Conservation (phyloP, 2,797 vertebrate species). For the Gallirallus australis region DNA sequence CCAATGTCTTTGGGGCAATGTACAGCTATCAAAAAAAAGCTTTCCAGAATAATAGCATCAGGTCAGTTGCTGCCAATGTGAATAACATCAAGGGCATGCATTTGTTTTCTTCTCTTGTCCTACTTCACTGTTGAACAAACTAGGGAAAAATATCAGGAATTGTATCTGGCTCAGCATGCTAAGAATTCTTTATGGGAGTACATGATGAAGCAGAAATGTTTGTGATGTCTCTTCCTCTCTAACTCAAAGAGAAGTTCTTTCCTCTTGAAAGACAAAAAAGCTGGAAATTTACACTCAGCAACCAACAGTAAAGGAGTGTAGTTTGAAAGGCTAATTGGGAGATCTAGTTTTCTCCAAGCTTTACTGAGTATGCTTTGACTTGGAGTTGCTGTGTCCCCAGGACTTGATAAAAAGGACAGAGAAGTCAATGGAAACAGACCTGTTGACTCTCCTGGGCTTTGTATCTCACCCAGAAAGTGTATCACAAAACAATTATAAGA, state of each 20-base stretch:
- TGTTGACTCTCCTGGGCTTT: conserved; percentile 23
- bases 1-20: conserved; percentile 25
- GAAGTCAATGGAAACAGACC: background rate
- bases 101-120: conserved; percentile 10
- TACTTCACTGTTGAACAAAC: background rate
- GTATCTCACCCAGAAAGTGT: background rate
- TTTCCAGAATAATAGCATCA: background rate
- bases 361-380: background rate
- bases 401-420: background rate
- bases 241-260: background rate
- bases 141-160: background rate
- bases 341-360: background rate
- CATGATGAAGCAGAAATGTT: background rate
- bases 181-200: background rate
- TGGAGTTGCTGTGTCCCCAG: background rate
- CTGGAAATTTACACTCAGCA: background rate
- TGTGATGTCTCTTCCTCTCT: background rate
- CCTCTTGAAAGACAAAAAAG: background rate
- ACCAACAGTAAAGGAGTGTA: background rate
- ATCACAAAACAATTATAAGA: conserved; percentile 32
- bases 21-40: background rate
- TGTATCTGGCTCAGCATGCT: background rate
- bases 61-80: conserved; percentile 47
- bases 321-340: background rate
- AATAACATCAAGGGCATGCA: conserved; percentile 46